phyloP scores from a whole-genome alignment of 1,140 invertebrate species.

The Bemisia tabaci region DNA sequence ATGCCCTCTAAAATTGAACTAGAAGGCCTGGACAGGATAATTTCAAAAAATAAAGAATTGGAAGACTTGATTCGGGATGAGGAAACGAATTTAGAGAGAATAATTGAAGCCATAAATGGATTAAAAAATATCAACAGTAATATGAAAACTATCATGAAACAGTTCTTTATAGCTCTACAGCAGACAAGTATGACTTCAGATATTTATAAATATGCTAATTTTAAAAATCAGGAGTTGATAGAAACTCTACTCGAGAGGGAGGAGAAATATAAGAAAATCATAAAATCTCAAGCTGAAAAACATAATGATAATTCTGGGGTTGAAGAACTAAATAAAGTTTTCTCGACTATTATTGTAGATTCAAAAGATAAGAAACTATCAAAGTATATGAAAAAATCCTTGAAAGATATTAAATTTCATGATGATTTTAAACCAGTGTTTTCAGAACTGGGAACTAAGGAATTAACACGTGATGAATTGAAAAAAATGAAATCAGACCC shows the following conservation, averaged over 20 bases:
- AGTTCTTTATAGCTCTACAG: conserved; percentile 6
- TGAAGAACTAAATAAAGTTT: conserved; percentile 5
- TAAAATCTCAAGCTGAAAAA: conserved; percentile 7
- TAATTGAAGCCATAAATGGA: conserved; percentile 7
- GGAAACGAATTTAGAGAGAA: conserved; percentile 5
- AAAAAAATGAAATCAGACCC: conserved; percentile 11
- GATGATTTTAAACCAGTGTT: conserved; percentile 5
- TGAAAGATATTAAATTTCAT: conserved; percentile 4
- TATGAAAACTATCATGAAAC: conserved; percentile 7
- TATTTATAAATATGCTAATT: conserved; percentile 11
- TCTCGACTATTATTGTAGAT: conserved; percentile 6
- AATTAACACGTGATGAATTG: conserved; percentile 7
- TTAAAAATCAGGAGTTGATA: conserved; percentile 10
- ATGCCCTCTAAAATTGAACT: conserved; percentile 9
- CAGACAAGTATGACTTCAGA: conserved; percentile 7
- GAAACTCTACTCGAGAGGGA: conserved; percentile 10
- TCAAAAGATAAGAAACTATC: conserved; percentile 4
- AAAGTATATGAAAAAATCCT: conserved; percentile 6
- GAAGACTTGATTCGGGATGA: conserved; percentile 1
- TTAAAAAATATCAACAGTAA: conserved; percentile 7
- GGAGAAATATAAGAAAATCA: conserved; percentile 6
- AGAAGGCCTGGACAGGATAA: conserved; percentile 4
- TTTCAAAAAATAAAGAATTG: conserved; percentile 6
- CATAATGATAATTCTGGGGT: conserved; percentile 4
- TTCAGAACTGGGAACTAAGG: conserved; percentile 6